These are phyloP conservation scores for Clanis bilineata DNA, from an alignment of 2,888 invertebrate species.

Conservation along the genomic window DNA sequence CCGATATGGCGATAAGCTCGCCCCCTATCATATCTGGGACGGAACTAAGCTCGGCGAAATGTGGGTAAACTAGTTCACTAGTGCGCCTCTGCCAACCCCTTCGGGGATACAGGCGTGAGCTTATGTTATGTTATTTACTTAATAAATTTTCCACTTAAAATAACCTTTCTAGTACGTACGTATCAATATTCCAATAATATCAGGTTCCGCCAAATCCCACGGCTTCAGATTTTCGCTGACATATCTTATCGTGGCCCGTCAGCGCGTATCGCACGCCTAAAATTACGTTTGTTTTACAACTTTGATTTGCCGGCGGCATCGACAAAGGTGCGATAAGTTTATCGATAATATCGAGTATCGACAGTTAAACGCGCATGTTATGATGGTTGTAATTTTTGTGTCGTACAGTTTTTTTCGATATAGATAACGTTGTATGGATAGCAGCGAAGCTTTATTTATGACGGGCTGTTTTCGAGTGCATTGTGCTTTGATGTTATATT, in stretches of 20 bases:
- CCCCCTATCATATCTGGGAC: too few relatives aligned
- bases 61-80: too few relatives aligned
- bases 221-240: constrained; percentile 77
- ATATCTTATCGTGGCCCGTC: constrained; percentile 70
- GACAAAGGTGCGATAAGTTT: constrained; percentile 64
- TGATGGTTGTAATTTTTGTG: constrained; percentile 80
- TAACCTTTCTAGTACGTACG: neutral
- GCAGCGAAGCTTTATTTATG: constrained; percentile 32
- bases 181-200: constrained; percentile 64
- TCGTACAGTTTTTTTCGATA: constrained; percentile 75
- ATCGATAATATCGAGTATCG: constrained; percentile 52
- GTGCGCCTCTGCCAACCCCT: too few relatives aligned
- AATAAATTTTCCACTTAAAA: neutral
- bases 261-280: constrained; percentile 64
- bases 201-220: constrained; percentile 63
- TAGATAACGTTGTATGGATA: constrained; percentile 63
- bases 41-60: too few relatives aligned
- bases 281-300: constrained; percentile 81
- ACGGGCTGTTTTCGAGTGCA: constrained; percentile 9
- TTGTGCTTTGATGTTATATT: constrained; percentile 1
- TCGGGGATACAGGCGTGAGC: too few relatives aligned
- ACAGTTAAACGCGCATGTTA: constrained; percentile 70
- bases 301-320: constrained; percentile 77
- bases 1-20: too few relatives aligned
- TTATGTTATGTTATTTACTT: neutral